A percentile compares a stretch with the other conserved stretches of the same genome.
Conservation (phyloP, 1,140 invertebrate genomes). For the Rhopalosiphum maidis region DNA sequence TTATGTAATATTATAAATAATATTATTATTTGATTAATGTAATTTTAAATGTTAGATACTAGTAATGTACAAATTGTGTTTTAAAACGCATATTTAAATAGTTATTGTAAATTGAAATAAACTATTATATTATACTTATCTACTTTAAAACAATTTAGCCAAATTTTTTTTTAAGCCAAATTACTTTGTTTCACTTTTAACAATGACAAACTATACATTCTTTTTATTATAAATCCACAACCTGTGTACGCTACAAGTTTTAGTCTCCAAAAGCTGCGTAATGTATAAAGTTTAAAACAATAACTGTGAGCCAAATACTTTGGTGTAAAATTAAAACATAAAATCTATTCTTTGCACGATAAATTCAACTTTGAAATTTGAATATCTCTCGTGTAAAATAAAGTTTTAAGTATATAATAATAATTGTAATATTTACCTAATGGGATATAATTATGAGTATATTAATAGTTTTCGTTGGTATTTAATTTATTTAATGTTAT, state of each 20-base stretch:
- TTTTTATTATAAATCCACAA: conserved; percentile 18
- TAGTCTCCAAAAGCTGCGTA: neutral
- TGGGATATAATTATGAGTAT: neutral
- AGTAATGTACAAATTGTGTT: neutral
- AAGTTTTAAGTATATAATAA: conserved; percentile 14
- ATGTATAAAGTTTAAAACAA: conserved; percentile 45
- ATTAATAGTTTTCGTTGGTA: neutral
- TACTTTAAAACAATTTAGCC: neutral
- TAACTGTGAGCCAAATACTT: conserved; percentile 23
- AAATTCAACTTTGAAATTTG: conserved; percentile 31
- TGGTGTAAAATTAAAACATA: conserved; percentile 9
- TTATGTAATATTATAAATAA: neutral
- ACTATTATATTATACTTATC: neutral
- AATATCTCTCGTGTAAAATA: neutral
- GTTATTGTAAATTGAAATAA: neutral
- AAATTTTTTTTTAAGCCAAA: neutral
- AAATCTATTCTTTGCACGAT: neutral
- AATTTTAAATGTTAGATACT: neutral
- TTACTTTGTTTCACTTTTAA: neutral
- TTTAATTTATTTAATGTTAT: neutral
- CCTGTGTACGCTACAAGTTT: conserved; percentile 28
- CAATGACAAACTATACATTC: conserved; percentile 2
- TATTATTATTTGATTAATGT: neutral
- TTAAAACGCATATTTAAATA: neutral
- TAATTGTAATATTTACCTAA: neutral